Evolutionary conservation across 2,797 vertebrate species (phyloP).

Genomic region (Amniataba percoides): DNA sequence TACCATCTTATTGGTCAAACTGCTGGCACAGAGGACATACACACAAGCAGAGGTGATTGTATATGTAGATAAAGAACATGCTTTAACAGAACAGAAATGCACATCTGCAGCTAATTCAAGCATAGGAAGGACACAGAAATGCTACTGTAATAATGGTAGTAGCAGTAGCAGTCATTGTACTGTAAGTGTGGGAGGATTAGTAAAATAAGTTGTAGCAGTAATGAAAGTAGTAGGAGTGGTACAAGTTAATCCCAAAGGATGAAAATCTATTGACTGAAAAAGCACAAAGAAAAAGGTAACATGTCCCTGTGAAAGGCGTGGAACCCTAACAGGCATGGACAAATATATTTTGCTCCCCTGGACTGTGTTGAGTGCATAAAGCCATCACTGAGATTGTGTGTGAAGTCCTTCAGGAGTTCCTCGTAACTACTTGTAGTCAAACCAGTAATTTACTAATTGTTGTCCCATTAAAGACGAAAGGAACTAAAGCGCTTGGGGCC

Average conservation of each 20-base stretch:
- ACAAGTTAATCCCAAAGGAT: conserved; percentile 9
- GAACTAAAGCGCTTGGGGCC: too few species aligned
- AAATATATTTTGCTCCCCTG: too few species aligned
- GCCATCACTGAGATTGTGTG: too few species aligned
- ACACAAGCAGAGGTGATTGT: conserved; percentile 92
- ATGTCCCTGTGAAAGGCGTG: not conserved
- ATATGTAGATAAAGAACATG: conserved; percentile 57
- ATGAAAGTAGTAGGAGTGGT: conserved; percentile 2
- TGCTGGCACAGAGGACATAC: conserved; percentile 92
- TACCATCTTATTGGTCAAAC: conserved; percentile 95
- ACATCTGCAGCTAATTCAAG: not conserved
- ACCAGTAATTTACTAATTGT: too few species aligned
- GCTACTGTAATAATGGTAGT: not conserved
- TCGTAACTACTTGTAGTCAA: too few species aligned
- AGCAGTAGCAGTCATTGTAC: not conserved
- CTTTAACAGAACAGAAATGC: not conserved
- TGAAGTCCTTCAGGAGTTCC: too few species aligned
- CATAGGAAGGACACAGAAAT: not conserved
- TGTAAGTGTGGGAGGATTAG: not conserved
- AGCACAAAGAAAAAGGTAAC: not conserved
- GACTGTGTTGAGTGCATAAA: too few species aligned
- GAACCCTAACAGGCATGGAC: too few species aligned
- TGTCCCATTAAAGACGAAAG: too few species aligned
- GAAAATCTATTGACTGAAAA: conserved; percentile 7
- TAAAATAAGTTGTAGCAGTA: conserved; percentile 9